Conservation (phyloP, 2,888 invertebrate genomes). For the Tenodera sinensis region DNA sequence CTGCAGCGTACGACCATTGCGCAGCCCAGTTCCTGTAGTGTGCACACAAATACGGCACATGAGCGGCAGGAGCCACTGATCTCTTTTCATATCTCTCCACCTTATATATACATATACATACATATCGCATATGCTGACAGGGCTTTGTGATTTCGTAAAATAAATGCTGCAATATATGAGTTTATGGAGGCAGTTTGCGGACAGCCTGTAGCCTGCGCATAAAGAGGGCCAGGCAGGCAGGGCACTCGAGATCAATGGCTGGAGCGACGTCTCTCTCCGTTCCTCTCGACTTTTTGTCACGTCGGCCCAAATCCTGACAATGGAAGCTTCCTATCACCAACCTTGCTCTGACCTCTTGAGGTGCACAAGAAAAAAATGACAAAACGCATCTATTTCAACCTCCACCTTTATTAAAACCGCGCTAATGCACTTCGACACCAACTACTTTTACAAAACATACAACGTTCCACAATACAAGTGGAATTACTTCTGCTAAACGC, state of each 20-base stretch:
- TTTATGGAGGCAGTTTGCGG: neutral
- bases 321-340: neutral
- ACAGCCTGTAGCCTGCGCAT: neutral
- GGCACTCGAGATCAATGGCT: neutral
- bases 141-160: too few species aligned
- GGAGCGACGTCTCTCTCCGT: neutral
- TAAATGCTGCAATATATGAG: neutral
- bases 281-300: slow-evolving; percentile 5
- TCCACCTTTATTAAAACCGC: neutral
- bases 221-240: neutral
- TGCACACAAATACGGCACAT: too few species aligned
- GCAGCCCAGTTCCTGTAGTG: too few species aligned
- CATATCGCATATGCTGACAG: too few species aligned
- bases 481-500: too few species aligned
- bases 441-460: too few species aligned
- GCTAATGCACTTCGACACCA: neutral
- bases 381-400: neutral
- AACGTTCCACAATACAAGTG: too few species aligned
- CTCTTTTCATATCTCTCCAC: too few species aligned
- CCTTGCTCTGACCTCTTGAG: neutral
- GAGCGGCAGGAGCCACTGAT: too few species aligned
- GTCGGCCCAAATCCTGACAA: slow-evolving; percentile 4
- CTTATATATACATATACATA: too few species aligned
- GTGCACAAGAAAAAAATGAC: neutral
- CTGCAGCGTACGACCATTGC: too few species aligned